phyloP scores from a whole-genome alignment of 2,113 vertebrate genomes.

The Apeltes quadracus region DNA sequence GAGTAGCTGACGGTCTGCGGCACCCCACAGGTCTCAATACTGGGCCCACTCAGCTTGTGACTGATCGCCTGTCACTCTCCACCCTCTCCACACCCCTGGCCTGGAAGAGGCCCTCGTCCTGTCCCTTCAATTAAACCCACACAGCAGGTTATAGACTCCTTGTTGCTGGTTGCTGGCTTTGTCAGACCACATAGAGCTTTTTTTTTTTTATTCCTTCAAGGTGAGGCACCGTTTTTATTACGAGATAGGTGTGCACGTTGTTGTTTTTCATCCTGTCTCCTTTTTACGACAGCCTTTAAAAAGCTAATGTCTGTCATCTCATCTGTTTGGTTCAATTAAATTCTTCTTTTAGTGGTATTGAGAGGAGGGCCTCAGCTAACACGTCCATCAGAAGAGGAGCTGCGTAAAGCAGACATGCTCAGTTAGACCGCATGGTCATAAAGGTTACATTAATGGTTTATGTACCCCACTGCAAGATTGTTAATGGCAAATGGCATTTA shows the following conservation, averaged over 20 bases:
- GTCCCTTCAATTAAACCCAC: constrained; percentile 68
- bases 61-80: constrained; percentile 74
- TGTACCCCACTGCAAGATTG: constrained; percentile 77
- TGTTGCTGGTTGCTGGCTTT: constrained; percentile 46
- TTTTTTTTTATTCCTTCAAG: not conserved
- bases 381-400: constrained; percentile 68
- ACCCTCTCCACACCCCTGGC: constrained; percentile 66
- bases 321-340: constrained; percentile 79
- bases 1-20: constrained; percentile 62
- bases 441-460: constrained; percentile 82
- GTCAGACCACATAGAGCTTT: constrained; percentile 33
- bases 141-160: constrained; percentile 59
- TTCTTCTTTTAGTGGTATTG: constrained; percentile 72
- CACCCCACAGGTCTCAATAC: constrained; percentile 74
- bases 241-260: constrained; percentile 50
- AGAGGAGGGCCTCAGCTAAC: constrained; percentile 61
- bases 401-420: constrained; percentile 67
- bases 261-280: constrained; percentile 58
- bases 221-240: constrained; percentile 57
- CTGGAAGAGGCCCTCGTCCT: constrained; percentile 71
- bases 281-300: constrained; percentile 75
- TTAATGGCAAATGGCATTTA: constrained; percentile 83
- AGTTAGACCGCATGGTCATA: constrained; percentile 76
- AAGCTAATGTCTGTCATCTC: constrained; percentile 78
- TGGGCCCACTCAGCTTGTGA: constrained; percentile 75